A percentile compares a stretch with the other conserved stretches of the same genome.
phyloP scores from a whole-genome alignment of 2,113 vertebrate species.

The Hippocampus barbouri region DNA sequence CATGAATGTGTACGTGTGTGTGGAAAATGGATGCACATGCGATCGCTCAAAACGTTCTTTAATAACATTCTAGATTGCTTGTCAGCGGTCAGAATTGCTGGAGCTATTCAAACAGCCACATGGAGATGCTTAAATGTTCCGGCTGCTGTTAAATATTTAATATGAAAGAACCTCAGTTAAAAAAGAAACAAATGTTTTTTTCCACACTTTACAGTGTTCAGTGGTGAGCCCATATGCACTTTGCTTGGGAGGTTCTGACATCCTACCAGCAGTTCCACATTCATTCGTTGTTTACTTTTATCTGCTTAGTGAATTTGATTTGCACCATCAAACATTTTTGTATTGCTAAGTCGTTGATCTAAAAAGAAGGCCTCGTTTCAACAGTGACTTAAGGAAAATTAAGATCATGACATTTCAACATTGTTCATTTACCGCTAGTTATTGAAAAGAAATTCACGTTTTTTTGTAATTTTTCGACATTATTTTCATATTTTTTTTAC shows the following conservation, averaged over 20 bases:
- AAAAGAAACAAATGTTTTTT: background rate
- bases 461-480: too few relatives aligned
- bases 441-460: too few relatives aligned
- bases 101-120: background rate
- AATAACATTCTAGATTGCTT: conserved; percentile 7
- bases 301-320: background rate
- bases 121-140: background rate
- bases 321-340: background rate
- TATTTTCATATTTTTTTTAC: background rate
- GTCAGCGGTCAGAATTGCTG: background rate
- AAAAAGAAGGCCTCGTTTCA: background rate
- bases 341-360: background rate
- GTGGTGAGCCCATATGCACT: background rate
- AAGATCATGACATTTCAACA: background rate
- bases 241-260: background rate
- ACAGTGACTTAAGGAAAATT: background rate
- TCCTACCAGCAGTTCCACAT: background rate
- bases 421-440: too few relatives aligned
- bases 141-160: background rate
- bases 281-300: background rate
- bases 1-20: background rate
- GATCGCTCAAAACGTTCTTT: background rate
- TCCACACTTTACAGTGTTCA: background rate
- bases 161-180: background rate
- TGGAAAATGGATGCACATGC: background rate